Evolutionary conservation across 23 tunicate genomes (phyloP), one percentile per base, ranked within the genome.

Genomic region (Ascidia mentula): DNA sequence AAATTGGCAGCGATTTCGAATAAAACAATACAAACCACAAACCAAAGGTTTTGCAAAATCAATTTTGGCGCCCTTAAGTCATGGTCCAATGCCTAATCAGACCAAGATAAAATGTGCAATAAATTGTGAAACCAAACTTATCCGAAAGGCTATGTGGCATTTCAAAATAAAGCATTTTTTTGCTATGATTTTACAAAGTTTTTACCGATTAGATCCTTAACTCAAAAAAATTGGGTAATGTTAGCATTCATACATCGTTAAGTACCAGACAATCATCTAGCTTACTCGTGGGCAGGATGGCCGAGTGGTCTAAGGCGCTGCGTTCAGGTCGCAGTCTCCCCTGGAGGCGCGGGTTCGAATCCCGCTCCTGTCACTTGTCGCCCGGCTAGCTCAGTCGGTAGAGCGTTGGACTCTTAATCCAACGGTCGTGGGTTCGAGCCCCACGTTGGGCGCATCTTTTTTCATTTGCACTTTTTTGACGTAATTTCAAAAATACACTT

Each of bases 231-330:
- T n/a, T n/a, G n/a, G n/a, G n/a, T n/a, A n/a, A n/a, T n/a, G n/a
- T n/a, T n/a, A n/a, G n/a, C n/a, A n/a, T n/a, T n/a, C n/a, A n/a
- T n/a, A 3, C 24, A 9, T 53, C 12, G 22, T 53, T 53, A 6
- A 53, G 24, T 6, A 5, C 65, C 24, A 3, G 65, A 53, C 24
- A 20, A 20, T 9, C 28, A 1, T 28, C 65, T 9, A 1, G 65
- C 65, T 20, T 20, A 3, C 7, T 53, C 13, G 65, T 5, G 24
- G 65, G 88, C 40, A 76, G 77, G 65, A 53, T 53, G 88, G 88
- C 88, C 88, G 88, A 84, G 88, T 74, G 88, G 88, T 84, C 88
- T 84, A 84, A 84, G 88, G 88, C 88, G 88, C 88, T 84, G 88
- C 88, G 88, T 84, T 84, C 88, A 84, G 88, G 88, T 84, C 88